phyloP scores from a whole-genome alignment of 1,140 invertebrate species.

The Theocolax elegans region DNA sequence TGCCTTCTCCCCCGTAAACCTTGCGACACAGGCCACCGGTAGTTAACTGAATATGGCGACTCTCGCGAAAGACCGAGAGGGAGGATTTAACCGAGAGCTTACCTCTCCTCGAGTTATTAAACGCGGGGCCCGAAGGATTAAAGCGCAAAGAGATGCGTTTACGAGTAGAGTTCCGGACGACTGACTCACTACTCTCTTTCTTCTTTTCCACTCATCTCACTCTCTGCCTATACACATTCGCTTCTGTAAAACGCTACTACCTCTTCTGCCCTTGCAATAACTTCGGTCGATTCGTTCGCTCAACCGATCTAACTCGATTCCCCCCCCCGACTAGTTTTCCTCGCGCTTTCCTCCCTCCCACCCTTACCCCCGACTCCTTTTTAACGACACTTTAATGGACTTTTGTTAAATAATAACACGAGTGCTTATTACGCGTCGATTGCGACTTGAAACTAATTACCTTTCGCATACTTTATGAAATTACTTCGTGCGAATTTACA shows the following conservation, averaged over 20 bases:
- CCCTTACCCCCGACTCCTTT: too few species aligned
- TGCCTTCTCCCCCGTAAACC: constrained; percentile 4
- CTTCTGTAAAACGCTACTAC: neutral
- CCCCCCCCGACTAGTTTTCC: constrained; percentile 5
- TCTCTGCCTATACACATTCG: too few species aligned
- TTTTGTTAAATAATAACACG: constrained; percentile 9
- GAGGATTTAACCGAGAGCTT: constrained; percentile 9
- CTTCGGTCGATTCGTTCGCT: neutral
- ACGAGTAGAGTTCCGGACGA: constrained; percentile 26
- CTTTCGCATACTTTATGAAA: too few species aligned
- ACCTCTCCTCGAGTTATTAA: constrained; percentile 45
- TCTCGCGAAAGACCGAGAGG: constrained; percentile 31
- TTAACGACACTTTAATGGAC: constrained; percentile 3
- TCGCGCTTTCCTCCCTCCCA: too few species aligned
- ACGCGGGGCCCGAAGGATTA: constrained; percentile 34
- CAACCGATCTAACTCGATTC: neutral
- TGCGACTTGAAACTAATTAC: too few species aligned
- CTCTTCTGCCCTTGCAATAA: neutral
- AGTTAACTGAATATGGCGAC: constrained; percentile 39
- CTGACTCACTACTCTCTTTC: constrained; percentile 39
- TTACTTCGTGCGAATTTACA: too few species aligned
- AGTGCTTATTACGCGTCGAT: too few species aligned
- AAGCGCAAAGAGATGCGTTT: constrained; percentile 38
- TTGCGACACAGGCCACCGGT: constrained; percentile 8
- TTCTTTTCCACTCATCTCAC: constrained; percentile 38